phyloP scores from a whole-genome alignment of 2,113 vertebrate genomes.

The Daubentonia madagascariensis region DNA sequence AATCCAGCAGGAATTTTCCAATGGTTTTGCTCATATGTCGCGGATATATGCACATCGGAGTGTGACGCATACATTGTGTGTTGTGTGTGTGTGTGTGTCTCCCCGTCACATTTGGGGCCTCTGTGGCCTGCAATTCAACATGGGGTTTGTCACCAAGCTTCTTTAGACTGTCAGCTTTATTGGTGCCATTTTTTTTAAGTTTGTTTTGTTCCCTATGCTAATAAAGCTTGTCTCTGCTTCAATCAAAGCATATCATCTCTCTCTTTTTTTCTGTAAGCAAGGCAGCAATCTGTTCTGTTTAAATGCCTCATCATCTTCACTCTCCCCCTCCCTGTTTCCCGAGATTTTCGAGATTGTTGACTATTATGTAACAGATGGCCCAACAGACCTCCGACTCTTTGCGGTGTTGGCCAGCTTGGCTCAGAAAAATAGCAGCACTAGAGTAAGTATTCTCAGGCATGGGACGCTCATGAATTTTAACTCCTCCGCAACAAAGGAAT shows the following conservation, averaged over 20 bases:
- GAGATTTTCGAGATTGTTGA: slow-evolving; percentile 95
- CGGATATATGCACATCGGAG: background rate
- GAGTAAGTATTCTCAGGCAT: slow-evolving; percentile 89
- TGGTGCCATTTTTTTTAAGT: slow-evolving; percentile 70
- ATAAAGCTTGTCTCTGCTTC: slow-evolving; percentile 79
- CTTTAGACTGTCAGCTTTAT: slow-evolving; percentile 74
- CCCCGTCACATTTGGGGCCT: background rate
- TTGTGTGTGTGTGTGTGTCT: background rate
- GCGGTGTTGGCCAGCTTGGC: slow-evolving; percentile 93
- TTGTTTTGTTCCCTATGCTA: slow-evolving; percentile 81
- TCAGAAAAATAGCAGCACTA: slow-evolving; percentile 92
- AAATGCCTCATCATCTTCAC: slow-evolving; percentile 85
- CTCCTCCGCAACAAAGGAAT: slow-evolving; percentile 85
- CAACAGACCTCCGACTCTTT: slow-evolving; percentile 94
- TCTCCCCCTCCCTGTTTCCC: slow-evolving; percentile 79
- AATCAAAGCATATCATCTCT: slow-evolving; percentile 81
- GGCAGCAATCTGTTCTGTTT: slow-evolving; percentile 85
- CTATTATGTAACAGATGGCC: slow-evolving; percentile 96
- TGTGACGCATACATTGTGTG: background rate
- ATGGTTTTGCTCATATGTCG: background rate
- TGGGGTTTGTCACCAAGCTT: slow-evolving; percentile 48
- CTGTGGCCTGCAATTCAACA: slow-evolving; percentile 55
- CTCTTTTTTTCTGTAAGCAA: slow-evolving; percentile 68
- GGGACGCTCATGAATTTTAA: slow-evolving; percentile 88
- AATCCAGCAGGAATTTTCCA: background rate